These are phyloP conservation scores for Aptenodytes patagonicus DNA, from an alignment of 2,113 vertebrate species.

Conservation along the genomic window DNA sequence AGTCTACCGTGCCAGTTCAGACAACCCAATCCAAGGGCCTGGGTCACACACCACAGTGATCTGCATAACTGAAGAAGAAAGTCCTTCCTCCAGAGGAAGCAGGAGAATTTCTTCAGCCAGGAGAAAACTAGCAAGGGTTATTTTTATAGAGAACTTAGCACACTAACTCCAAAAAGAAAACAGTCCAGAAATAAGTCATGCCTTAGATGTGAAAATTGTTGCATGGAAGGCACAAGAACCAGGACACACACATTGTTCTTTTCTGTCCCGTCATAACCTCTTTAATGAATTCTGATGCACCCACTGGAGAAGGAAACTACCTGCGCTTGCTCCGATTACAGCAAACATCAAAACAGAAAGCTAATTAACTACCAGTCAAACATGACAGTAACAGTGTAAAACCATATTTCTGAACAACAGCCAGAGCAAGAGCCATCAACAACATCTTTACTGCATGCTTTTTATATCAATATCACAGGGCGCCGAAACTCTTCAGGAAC, in stretches of 20 bases:
- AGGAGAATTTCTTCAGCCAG: background rate
- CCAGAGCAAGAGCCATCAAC: constrained; percentile 11
- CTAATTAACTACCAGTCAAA: background rate
- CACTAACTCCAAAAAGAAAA: background rate
- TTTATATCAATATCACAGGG: background rate
- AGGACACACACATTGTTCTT: background rate
- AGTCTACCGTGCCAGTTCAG: background rate
- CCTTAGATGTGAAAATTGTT: background rate
- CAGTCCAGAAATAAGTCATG: background rate
- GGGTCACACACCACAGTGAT: background rate
- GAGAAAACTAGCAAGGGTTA: background rate
- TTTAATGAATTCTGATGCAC: background rate
- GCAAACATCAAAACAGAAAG: background rate
- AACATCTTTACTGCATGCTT: background rate
- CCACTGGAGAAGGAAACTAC: background rate
- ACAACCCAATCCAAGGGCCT: background rate
- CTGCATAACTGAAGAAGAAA: background rate
- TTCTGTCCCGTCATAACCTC: background rate
- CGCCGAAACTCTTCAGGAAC: background rate
- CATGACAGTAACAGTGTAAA: background rate
- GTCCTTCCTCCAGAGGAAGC: background rate
- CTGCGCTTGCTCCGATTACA: background rate
- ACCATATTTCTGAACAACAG: background rate
- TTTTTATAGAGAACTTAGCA: background rate
- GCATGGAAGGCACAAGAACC: background rate